phyloP scores from a whole-genome alignment of 35 echinoderm and acorn worm genomes.

The Antedon bifida region DNA sequence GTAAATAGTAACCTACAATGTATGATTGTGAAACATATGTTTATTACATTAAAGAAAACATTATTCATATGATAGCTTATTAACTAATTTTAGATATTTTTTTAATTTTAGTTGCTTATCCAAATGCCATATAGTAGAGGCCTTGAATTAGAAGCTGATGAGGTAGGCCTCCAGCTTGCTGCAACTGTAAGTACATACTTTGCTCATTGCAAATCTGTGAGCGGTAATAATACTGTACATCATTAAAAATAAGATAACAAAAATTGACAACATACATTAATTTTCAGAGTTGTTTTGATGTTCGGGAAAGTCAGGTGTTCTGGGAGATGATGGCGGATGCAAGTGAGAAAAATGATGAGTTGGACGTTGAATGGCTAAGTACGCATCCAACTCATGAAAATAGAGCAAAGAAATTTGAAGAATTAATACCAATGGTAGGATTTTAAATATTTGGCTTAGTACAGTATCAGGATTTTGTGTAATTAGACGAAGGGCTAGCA shows the following conservation, averaged over 20 bases:
- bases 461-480: not conserved
- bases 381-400: constrained; percentile 78
- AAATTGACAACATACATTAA: too few relatives aligned
- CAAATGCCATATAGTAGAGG: constrained; percentile 81
- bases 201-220: too few relatives aligned
- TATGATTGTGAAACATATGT: too few relatives aligned
- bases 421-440: constrained; percentile 50
- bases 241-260: too few relatives aligned
- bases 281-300: constrained; percentile 77
- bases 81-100: not conserved
- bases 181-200: constrained; percentile 47
- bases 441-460: not conserved
- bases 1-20: too few relatives aligned
- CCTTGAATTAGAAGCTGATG: constrained; percentile 86
- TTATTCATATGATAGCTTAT: too few relatives aligned
- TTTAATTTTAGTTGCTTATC: constrained; percentile 46
- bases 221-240: too few relatives aligned
- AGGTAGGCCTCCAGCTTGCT: constrained; percentile 69
- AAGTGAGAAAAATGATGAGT: constrained; percentile 23
- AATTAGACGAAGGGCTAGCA: constrained; percentile 3
- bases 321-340: constrained; percentile 59
- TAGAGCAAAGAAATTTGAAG: constrained; percentile 52
- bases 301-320: constrained; percentile 71
- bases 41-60: too few relatives aligned
- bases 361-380: constrained; percentile 41